phyloP scores from a whole-genome alignment of 2,113 vertebrate genomes.

The Merops nubicus region DNA sequence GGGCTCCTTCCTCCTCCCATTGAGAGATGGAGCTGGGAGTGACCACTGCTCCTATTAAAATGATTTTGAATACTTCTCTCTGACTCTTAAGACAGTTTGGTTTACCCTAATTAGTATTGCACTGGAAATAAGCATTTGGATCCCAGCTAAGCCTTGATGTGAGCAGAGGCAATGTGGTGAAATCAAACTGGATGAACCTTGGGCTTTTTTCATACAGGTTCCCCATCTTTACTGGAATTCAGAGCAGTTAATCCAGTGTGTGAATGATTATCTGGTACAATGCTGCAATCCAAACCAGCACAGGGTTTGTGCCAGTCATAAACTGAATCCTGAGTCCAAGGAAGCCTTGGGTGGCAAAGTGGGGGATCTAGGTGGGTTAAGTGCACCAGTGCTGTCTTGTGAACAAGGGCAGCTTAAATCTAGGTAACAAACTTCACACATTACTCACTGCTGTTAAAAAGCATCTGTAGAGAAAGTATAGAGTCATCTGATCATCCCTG shows the following conservation, averaged over 20 bases:
- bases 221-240: background rate
- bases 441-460: background rate
- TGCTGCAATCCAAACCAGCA: background rate
- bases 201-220: background rate
- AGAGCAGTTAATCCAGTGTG: background rate
- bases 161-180: background rate
- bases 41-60: background rate
- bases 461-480: background rate
- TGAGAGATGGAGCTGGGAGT: background rate
- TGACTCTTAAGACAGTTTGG: background rate
- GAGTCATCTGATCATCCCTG: background rate
- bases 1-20: background rate
- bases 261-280: background rate
- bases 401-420: background rate
- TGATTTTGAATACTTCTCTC: background rate
- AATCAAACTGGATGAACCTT: background rate
- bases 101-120: background rate
- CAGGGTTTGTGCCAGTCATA: background rate
- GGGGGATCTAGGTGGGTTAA: background rate
- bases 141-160: background rate
- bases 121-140: background rate
- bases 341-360: background rate
- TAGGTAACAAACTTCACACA: background rate
- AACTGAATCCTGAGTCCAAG: background rate
- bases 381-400: background rate